Evolutionary conservation across 2,888 invertebrate genomes (phyloP), one percentile per base, ranked within the genome.

Genomic region (Epiblema foenella): DNA sequence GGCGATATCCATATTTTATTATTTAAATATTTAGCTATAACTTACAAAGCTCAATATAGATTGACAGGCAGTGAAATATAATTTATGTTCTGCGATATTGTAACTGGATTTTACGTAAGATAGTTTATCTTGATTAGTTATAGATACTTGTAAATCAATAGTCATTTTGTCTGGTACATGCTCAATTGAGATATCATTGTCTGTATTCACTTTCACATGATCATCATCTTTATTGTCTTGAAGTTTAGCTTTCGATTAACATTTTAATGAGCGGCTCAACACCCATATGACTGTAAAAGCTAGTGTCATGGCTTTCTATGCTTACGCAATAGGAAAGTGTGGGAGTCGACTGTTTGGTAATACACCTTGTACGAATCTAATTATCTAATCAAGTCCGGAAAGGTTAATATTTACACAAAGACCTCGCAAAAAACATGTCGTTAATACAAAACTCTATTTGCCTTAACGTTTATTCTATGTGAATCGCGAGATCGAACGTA

Each of bases 281-380:
- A 71, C 70, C 71, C 71, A 67, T 71, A 54, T 71, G 71, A 71
- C 60, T 71, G 49, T 62, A 71, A 71, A 71, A 71, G 68, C 68
- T 57, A 57, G 60, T 67, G 68, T 66, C 72, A 66, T 68, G 67
- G 71, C 78, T 78, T 78, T 78, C 77, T 78, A 77, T 68, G 73
- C 74, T 77, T 76, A 74, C 78, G 78, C 75, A 77, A 77, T 75
- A 76, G 75, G 75, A 78, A 78, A 78, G 77, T 77, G 78, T 78
- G 78, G 78, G 78, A 75, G 76, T 74, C 24, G 54, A 39, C 51
- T 11, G 70, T 76, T 78, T 74, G 75, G 75, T 74, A 78, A 76
- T 75, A 69, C 49, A 49, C 58, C 57, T 72, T 69, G 64, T 72
- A 62, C 49, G 73, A 51, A 56, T 60, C 46, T 71, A 57, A 71